Evolutionary conservation across 2,113 vertebrate species (phyloP), one percentile per base, ranked within the genome.

Genomic region (Cavia porcellus): DNA sequence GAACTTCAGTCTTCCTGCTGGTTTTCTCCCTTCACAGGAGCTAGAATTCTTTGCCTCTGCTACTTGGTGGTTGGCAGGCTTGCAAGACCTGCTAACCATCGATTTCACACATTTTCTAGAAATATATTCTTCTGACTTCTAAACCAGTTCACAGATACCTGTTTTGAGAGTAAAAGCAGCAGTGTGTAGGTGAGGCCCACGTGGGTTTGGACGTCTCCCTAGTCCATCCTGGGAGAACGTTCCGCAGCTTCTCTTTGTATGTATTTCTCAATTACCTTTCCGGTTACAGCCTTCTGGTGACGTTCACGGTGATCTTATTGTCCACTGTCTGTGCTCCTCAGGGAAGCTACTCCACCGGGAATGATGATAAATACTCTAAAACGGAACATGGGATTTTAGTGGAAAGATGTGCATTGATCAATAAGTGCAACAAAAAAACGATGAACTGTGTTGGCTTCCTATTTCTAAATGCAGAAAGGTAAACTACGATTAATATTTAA

Each of bases 381-480:
- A 77, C 3, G 17, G 74, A 70, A 74, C 35, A 59, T 47, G 47
- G n/a, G 64, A 89, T 86, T 57, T 91, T 92, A 91, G 62, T 90
- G 77, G 55, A 89, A 90, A 89, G 55, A 77, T 59, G 77, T n/a
- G 42, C 19, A 91, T 94, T 80, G 42, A 86, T 82, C 75, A 52
- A 38, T 57, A 85, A 66, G 47, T 28, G 38, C 14, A 89, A 68
- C 20, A 59, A 77, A 87, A 87, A 64, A 6, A 5, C 9, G 13
- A 19, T 64, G 13, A 93, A 50, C 14, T 47, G 32, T 50, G 10
- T 50, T 90, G 45, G 42, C 47, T 95, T 88, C 35, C 15, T 72
- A 3, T 59, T 86, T 96, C 45, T 91, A 80, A 95, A 79, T 59
- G 30, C 35, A 90, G 80, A 92, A 92, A 94, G 86, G 74, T 22